Evolutionary conservation across 2,113 vertebrate species (phyloP).

Genomic region (Numenius arquata): DNA sequence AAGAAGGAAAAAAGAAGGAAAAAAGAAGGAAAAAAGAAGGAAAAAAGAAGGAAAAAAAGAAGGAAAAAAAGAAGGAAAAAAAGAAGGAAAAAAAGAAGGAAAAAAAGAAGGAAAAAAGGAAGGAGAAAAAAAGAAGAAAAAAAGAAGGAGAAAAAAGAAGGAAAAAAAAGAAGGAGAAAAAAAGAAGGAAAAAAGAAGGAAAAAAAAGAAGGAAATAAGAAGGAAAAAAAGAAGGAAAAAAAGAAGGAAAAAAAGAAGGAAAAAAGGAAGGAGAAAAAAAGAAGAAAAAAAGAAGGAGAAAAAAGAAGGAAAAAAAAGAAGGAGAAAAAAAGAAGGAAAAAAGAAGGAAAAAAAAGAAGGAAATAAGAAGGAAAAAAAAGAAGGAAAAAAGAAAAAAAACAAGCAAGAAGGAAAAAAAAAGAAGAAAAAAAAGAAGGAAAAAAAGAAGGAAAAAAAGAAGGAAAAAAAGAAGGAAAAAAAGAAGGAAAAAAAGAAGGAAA

Average conservation of each 20-base stretch:
- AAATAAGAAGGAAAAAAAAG: neutral
- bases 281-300: neutral
- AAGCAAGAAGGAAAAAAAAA: too few species aligned
- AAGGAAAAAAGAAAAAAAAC: too few species aligned
- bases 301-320: neutral
- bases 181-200: accelerated
- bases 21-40: too few species aligned
- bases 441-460: neutral
- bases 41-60: neutral
- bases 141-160: neutral
- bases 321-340: too few species aligned
- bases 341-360: neutral
- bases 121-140: neutral
- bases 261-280: neutral
- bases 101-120: too few species aligned
- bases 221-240: neutral
- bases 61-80: neutral
- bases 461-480: neutral
- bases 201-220: neutral
- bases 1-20: neutral
- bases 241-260: too few species aligned
- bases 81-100: too few species aligned
- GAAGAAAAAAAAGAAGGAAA: neutral
- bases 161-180: neutral
- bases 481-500: neutral